phyloP scores from a whole-genome alignment of 2,113 vertebrate species.

The Tretioscincus oriximinensis region DNA sequence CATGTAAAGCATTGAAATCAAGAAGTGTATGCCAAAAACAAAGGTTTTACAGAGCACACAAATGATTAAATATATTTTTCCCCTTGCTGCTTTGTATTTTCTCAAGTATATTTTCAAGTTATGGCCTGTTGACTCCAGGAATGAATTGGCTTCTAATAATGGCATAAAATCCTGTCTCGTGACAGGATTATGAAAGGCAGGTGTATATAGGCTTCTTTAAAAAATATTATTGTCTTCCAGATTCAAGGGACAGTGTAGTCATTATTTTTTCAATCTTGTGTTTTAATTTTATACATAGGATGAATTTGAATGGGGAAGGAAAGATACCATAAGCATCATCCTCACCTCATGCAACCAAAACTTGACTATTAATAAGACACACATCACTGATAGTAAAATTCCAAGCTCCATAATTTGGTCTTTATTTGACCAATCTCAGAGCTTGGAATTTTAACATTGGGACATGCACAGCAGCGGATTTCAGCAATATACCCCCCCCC shows the following conservation, averaged over 20 bases:
- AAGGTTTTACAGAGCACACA: neutral
- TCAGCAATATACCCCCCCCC: no score
- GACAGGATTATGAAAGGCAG: neutral
- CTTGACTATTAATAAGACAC: no score
- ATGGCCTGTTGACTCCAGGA: neutral
- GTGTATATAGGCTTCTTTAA: neutral
- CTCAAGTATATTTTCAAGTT: neutral
- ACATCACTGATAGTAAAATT: no score
- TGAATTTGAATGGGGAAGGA: no score
- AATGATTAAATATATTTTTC: constrained; percentile 7
- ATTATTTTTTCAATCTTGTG: neutral
- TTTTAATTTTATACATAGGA: neutral
- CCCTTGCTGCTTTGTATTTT: neutral
- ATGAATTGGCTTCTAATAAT: neutral
- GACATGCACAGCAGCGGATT: no score
- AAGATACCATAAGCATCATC: no score
- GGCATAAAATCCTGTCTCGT: neutral
- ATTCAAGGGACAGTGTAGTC: neutral
- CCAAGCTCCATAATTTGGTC: no score
- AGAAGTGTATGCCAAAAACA: neutral
- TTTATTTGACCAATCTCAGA: no score
- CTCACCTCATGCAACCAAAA: no score
- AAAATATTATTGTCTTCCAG: neutral
- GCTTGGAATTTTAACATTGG: no score
- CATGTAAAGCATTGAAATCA: constrained; percentile 15